Percentiles rank a stretch among this genome's conserved stretches.
These are phyloP conservation scores for Congeria kusceri DNA, from an alignment of 2,888 invertebrate species.

Conservation along the genomic window DNA sequence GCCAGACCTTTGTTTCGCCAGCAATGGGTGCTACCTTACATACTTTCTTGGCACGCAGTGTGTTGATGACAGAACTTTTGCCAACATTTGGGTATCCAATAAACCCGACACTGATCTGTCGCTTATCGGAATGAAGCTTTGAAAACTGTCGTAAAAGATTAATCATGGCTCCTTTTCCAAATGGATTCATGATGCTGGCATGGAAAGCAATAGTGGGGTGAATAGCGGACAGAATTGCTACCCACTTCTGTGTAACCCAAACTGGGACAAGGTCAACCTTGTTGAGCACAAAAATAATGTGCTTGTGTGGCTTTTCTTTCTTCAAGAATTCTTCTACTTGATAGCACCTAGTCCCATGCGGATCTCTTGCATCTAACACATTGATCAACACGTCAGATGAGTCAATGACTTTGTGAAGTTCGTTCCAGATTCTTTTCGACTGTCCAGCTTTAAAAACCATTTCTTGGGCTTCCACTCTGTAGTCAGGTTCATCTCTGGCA, in stretches of 20 bases:
- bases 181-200: conserved; percentile 99
- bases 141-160: conserved; percentile 97
- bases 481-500: conserved; percentile 91
- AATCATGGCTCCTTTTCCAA: conserved; percentile 98
- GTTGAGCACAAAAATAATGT: conserved; percentile 98
- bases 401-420: conserved; percentile 99
- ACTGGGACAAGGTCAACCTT: conserved; percentile 96
- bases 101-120: conserved; percentile 99
- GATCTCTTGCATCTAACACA: conserved; percentile 98
- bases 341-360: conserved; percentile 96
- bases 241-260: conserved; percentile 99
- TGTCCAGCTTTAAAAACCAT: conserved; percentile 92
- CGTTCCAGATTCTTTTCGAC: conserved; percentile 99
- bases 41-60: conserved; percentile 95
- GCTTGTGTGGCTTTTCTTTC: conserved; percentile 98
- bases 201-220: conserved; percentile 99
- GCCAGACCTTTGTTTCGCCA: conserved; percentile 95
- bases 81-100: conserved; percentile 99
- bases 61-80: conserved; percentile 99
- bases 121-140: conserved; percentile 97
- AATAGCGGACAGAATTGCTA: conserved; percentile 95
- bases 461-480: conserved; percentile 93
- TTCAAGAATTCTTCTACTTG: conserved; percentile 96
- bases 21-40: conserved; percentile 99
- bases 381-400: conserved; percentile 98